Percentiles rank a stretch among this genome's conserved stretches.
Conservation (phyloP, 2,113 vertebrate species). For the Brachirus orientalis region DNA sequence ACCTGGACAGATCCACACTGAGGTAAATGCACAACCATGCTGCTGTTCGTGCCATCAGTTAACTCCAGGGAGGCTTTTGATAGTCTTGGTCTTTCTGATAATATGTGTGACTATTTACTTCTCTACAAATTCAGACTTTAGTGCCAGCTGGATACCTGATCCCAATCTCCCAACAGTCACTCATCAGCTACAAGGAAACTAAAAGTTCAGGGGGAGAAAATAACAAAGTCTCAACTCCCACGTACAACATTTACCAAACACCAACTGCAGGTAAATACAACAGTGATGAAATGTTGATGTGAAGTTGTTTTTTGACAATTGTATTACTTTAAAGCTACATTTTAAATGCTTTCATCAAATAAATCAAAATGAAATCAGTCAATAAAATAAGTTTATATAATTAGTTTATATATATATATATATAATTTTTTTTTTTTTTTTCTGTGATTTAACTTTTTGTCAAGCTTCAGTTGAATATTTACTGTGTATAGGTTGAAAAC, state of each 20-base stretch:
- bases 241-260: slow-evolving; percentile 84
- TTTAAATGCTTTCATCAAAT: too few species aligned
- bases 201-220: slow-evolving; percentile 69
- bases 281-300: too few species aligned
- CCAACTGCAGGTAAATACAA: slow-evolving; percentile 82
- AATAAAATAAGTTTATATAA: too few species aligned
- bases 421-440: too few species aligned
- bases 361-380: too few species aligned
- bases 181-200: slow-evolving; percentile 75
- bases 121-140: slow-evolving; percentile 80
- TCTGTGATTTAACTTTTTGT: too few species aligned
- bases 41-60: too few species aligned
- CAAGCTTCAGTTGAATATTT: too few species aligned
- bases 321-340: too few species aligned
- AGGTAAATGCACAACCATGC: slow-evolving; percentile 53
- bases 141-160: slow-evolving; percentile 91
- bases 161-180: slow-evolving; percentile 87
- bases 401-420: too few species aligned
- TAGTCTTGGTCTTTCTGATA: neutral
- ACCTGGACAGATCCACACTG: slow-evolving; percentile 65
- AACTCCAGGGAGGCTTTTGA: neutral
- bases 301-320: too few species aligned
- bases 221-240: slow-evolving; percentile 75
- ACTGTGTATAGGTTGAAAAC: too few species aligned
- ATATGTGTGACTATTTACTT: slow-evolving; percentile 2